These are phyloP conservation scores for Platycercus adscitus DNA, from an alignment of 2,113 vertebrate genomes.

Conservation along the genomic window DNA sequence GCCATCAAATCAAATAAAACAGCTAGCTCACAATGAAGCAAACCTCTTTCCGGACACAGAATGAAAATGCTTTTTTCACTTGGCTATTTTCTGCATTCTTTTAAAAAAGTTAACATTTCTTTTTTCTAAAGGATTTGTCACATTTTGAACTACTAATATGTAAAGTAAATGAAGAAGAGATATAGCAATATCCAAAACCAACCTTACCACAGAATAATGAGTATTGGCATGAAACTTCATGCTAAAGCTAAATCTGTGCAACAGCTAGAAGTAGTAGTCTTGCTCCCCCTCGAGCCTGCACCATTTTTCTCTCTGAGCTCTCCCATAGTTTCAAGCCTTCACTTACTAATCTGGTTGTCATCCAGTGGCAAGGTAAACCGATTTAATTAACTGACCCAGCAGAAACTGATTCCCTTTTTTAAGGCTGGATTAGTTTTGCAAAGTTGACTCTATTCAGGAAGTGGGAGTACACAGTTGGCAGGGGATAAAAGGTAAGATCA, in stretches of 20 bases:
- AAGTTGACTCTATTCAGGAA: not conserved
- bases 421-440: not conserved
- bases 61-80: not conserved
- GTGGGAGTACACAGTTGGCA: not conserved
- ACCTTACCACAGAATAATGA: not conserved
- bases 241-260: not conserved
- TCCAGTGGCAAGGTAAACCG: not conserved
- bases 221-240: not conserved
- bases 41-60: not conserved
- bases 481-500: not conserved
- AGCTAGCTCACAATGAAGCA: not conserved
- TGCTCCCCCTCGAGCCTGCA: constrained; percentile 43
- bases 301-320: not conserved
- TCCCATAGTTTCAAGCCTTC: not conserved
- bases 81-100: not conserved
- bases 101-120: not conserved
- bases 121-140: not conserved
- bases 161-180: not conserved
- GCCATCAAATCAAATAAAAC: not conserved
- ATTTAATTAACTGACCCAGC: not conserved
- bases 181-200: not conserved
- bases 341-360: not conserved
- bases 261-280: not conserved
- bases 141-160: not conserved
- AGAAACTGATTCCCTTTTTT: not conserved